A percentile compares a stretch with the other conserved stretches of the same genome.
Conservation (phyloP, 2,888 invertebrate species). For the Drosophila ochracea region DNA sequence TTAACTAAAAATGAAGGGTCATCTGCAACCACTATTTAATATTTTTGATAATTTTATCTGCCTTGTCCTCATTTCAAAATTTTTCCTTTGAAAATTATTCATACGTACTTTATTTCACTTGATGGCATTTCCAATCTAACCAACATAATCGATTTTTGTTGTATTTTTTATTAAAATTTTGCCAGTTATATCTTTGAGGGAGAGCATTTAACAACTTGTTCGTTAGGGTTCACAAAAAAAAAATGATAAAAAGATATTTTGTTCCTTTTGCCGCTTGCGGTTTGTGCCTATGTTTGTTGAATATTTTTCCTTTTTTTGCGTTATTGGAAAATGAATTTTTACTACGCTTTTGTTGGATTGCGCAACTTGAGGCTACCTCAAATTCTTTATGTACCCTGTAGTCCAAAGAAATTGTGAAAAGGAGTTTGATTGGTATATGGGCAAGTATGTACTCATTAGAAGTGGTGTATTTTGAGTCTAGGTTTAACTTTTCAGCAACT, state of each 20-base stretch:
- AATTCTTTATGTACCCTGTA: conserved; percentile 30
- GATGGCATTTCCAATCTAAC: neutral
- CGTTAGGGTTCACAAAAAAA: conserved; percentile 8
- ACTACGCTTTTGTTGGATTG: conserved; percentile 42
- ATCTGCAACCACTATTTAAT: too few relatives aligned
- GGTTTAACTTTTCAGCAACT: neutral
- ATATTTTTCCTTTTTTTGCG: conserved; percentile 43
- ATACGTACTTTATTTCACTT: neutral
- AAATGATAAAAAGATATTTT: conserved; percentile 6
- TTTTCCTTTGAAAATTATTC: conserved; percentile 2
- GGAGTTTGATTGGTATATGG: neutral
- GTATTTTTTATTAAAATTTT: conserved; percentile 10
- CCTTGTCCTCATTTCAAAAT: neutral
- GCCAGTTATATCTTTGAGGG: conserved; percentile 16
- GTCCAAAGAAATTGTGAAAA: neutral
- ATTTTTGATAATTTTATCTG: neutral
- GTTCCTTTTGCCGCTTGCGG: conserved; percentile 44
- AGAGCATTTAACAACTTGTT: conserved; percentile 31
- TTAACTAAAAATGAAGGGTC: neutral
- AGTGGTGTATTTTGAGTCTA: neutral
- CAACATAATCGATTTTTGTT: neutral
- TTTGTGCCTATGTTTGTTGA: conserved; percentile 42
- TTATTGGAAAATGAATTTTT: conserved; percentile 66
- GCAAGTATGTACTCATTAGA: neutral
- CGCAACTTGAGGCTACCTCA: conserved; percentile 60